A percentile compares a stretch with the other conserved stretches of the same genome.
phyloP scores from a whole-genome alignment of 2,888 invertebrate genomes.

The Limenitis camilla region DNA sequence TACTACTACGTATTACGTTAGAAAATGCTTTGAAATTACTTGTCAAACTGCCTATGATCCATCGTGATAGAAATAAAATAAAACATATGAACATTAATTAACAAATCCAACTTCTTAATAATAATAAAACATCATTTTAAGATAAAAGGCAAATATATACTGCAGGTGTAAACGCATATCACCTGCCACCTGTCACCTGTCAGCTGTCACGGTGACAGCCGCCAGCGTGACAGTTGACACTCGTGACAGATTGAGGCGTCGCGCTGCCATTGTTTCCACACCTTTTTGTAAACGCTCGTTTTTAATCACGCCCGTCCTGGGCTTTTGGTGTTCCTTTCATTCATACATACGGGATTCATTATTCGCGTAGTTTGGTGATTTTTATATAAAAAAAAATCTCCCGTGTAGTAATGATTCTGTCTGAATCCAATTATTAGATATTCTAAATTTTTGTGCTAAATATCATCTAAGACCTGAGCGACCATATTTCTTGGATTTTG shows the following conservation, averaged over 20 bases:
- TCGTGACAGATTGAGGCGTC: slow-evolving; percentile 64
- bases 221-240: slow-evolving; percentile 51
- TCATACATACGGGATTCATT: background rate
- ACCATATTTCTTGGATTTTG: slow-evolving; percentile 1
- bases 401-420: too few species aligned
- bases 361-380: too few species aligned
- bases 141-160: slow-evolving; percentile 22
- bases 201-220: slow-evolving; percentile 34
- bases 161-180: slow-evolving; percentile 33
- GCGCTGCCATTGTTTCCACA: slow-evolving; percentile 42
- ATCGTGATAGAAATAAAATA: too few species aligned
- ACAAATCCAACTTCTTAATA: background rate
- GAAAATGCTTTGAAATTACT: too few species aligned
- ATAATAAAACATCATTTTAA: slow-evolving; percentile 5
- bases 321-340: slow-evolving; percentile 12
- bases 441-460: too few species aligned
- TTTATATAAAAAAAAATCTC: too few species aligned
- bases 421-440: too few species aligned
- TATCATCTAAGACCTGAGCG: background rate
- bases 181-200: slow-evolving; percentile 37
- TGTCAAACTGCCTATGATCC: too few species aligned
- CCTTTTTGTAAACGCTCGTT: slow-evolving; percentile 35
- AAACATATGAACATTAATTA: background rate
- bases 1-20: too few species aligned
- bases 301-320: slow-evolving; percentile 30